Evolutionary conservation across 2,797 vertebrate genomes (phyloP).

Genomic region (Prunella strophiata): DNA sequence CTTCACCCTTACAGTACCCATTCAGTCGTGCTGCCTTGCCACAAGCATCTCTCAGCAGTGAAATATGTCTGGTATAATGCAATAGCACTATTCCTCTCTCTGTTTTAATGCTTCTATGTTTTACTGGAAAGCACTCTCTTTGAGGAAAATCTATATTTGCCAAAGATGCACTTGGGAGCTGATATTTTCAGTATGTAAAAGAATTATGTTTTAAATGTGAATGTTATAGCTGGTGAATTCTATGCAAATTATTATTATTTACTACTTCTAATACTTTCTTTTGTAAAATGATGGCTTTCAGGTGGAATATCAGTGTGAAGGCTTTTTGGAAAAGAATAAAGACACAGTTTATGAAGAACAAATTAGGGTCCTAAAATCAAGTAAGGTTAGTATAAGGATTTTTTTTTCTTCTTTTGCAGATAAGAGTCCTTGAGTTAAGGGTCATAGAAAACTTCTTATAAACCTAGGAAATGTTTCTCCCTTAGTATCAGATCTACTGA

Average conservation of each 20-base stretch:
- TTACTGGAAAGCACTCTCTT: not conserved
- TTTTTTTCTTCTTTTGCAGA: not conserved
- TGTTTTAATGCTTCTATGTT: not conserved
- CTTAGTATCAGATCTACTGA: not conserved
- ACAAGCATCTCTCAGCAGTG: not conserved
- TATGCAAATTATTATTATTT: not conserved
- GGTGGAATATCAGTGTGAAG: conserved; percentile 98
- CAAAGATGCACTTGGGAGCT: not conserved
- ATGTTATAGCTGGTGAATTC: not conserved
- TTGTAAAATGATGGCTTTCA: conserved; percentile 70
- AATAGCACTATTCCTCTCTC: not conserved
- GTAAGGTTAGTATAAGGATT: conserved; percentile 86
- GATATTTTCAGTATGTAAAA: not conserved
- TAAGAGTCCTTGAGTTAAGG: not conserved
- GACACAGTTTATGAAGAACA: conserved; percentile 98
- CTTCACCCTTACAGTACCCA: not conserved
- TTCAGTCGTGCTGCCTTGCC: not conserved
- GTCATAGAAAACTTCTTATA: not conserved
- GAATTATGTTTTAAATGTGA: not conserved
- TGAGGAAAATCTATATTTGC: not conserved
- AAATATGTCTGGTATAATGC: not conserved
- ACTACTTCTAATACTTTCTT: not conserved
- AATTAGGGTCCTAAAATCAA: conserved; percentile 95
- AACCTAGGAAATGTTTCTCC: not conserved
- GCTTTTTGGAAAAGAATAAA: conserved; percentile 98